Evolutionary conservation across 2,113 vertebrate genomes (phyloP), one percentile per base, ranked within the genome.

Genomic region (Solenodon paradoxus): DNA sequence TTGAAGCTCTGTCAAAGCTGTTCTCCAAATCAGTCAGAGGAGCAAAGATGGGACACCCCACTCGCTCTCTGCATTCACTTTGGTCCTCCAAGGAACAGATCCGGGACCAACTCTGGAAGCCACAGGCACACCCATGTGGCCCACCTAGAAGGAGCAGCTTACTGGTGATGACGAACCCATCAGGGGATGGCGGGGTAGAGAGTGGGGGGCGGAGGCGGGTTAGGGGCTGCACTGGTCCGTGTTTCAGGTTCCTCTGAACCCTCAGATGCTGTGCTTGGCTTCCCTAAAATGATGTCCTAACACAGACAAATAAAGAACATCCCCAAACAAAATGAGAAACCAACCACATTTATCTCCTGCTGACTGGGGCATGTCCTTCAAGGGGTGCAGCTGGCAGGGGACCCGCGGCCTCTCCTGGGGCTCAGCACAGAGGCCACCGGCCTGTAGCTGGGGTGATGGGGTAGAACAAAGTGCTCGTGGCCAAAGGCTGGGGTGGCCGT

Each of bases 251-350:
- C 24, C 51, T 85, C 55, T 2, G 32, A 57, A 82, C 42, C 19
- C 17, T 0, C 1, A 69, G 49, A 59, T 32, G 40, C 79, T 63
- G 57, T 72, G 77, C 66, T 19, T 77, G 83, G 45, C 90, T 68
- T 55, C 74, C 64, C n/a, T 83, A 3, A 77, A 57, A 51, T n/a
- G 92, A 79, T 66, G 92, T 61, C 71, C 10, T 82, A 68, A 81
- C 28, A 9, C 30, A 75, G 84, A 75, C 87, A 93, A 84, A 83
- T 80, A 93, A 72, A 96, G 92, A 89, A 35, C 87, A 72, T 80
- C 86, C 47, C 47, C 59, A 71, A 80, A 89, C 94, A 80, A 83
- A 95, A 91, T 66, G 96, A 96, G 90, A 90, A 95, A 89, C 57
- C 83, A 87, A 30, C 80, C 81, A 38, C 22, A 66, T 96, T 75